phyloP scores from a whole-genome alignment of 2,888 invertebrate genomes.

The Diarsia mendica region DNA sequence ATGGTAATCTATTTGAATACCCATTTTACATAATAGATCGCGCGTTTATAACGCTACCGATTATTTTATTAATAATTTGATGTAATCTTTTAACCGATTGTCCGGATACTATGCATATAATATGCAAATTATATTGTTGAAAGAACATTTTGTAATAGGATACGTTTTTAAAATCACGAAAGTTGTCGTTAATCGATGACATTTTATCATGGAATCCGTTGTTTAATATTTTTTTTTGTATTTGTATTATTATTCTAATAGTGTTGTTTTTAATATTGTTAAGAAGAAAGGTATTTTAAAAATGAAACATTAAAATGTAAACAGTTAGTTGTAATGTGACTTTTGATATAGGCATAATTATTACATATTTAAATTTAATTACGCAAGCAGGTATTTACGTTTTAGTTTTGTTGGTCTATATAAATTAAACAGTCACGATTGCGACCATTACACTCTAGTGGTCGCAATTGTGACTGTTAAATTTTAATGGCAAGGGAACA shows the following conservation, averaged over 20 bases:
- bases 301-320: slow-evolving; percentile 3
- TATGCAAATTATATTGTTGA: slow-evolving; percentile 51
- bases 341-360: not conserved
- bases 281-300: not conserved
- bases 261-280: slow-evolving; percentile 1
- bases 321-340: not conserved
- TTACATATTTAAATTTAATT: not conserved
- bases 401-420: not conserved
- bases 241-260: slow-evolving; percentile 17
- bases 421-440: too few relatives aligned
- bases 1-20: slow-evolving; percentile 32
- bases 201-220: slow-evolving; percentile 26
- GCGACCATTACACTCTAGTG: too few relatives aligned
- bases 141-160: slow-evolving; percentile 46
- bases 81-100: slow-evolving; percentile 31
- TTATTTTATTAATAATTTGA: slow-evolving; percentile 43
- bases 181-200: slow-evolving; percentile 10
- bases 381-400: not conserved
- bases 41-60: slow-evolving; percentile 23
- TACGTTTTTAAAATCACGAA: slow-evolving; percentile 19
- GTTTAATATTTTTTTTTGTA: slow-evolving; percentile 11
- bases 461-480: too few relatives aligned
- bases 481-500: too few relatives aligned
- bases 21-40: slow-evolving; percentile 40
- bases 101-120: slow-evolving; percentile 25